Percentiles rank a stretch among this genome's conserved stretches.
These are phyloP conservation scores for Turdus rufiventris DNA, from an alignment of 2,113 vertebrate genomes.

Conservation along the genomic window DNA sequence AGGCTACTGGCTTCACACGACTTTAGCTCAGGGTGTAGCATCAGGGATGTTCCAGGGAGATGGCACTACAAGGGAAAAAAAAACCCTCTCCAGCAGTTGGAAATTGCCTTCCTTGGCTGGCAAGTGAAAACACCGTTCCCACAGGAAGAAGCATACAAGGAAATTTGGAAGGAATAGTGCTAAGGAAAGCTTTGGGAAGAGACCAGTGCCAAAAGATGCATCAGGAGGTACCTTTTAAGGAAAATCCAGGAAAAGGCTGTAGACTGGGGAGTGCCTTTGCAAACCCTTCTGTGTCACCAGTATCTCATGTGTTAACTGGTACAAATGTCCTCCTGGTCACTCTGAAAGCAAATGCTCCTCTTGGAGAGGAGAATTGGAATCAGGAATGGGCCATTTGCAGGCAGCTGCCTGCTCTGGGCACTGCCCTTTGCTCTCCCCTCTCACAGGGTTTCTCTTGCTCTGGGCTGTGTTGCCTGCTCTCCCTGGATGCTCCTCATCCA, in stretches of 20 bases:
- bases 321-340: background rate
- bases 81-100: background rate
- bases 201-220: background rate
- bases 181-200: slow-evolving; percentile 8
- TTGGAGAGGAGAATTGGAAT: background rate
- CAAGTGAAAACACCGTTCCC: slow-evolving; percentile 5
- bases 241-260: background rate
- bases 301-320: background rate
- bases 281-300: background rate
- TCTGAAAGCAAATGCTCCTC: background rate
- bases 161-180: slow-evolving; percentile 19
- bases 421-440: background rate
- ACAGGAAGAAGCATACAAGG: background rate
- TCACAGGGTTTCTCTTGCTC: background rate
- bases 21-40: background rate
- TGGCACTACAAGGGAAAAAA: background rate
- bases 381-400: background rate
- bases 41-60: slow-evolving; percentile 22
- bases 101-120: slow-evolving; percentile 3
- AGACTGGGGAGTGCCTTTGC: background rate
- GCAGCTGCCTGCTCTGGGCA: background rate
- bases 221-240: background rate
- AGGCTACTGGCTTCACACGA: slow-evolving; percentile 4
- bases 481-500: background rate
- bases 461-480: background rate